Conservation (phyloP, 92 coral and sea anemone genomes). For the Porites evermanni region DNA sequence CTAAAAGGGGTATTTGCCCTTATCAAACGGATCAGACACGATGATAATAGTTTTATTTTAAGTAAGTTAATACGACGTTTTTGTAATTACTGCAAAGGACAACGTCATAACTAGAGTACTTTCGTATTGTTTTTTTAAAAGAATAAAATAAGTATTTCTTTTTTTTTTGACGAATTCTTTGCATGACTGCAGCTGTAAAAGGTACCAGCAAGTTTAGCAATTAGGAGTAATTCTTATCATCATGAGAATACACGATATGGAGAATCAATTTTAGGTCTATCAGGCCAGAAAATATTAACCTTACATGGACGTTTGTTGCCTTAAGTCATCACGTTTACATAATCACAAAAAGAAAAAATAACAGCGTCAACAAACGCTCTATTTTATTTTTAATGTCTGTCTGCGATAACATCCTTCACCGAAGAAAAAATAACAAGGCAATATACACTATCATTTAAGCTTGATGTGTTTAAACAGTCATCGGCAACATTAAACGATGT, state of each 20-base stretch:
- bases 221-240: not conserved
- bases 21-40: constrained; percentile 1
- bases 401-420: not conserved
- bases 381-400: not conserved
- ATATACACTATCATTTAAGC: not conserved
- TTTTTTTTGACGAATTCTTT: too few relatives aligned
- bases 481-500: constrained; percentile 13
- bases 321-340: not conserved
- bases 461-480: not conserved
- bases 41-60: not conserved
- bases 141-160: too few relatives aligned
- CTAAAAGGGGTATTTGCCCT: not conserved
- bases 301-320: not conserved
- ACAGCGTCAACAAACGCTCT: not conserved
- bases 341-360: too few relatives aligned
- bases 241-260: not conserved
- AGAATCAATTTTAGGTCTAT: not conserved
- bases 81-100: not conserved
- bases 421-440: not conserved
- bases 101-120: not conserved
- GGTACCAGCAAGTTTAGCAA: not conserved
- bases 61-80: not conserved
- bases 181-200: too few relatives aligned
- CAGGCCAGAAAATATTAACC: not conserved
- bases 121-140: too few relatives aligned